phyloP scores from a whole-genome alignment of 2,797 vertebrate genomes.

The Tokudaia muenninki region DNA sequence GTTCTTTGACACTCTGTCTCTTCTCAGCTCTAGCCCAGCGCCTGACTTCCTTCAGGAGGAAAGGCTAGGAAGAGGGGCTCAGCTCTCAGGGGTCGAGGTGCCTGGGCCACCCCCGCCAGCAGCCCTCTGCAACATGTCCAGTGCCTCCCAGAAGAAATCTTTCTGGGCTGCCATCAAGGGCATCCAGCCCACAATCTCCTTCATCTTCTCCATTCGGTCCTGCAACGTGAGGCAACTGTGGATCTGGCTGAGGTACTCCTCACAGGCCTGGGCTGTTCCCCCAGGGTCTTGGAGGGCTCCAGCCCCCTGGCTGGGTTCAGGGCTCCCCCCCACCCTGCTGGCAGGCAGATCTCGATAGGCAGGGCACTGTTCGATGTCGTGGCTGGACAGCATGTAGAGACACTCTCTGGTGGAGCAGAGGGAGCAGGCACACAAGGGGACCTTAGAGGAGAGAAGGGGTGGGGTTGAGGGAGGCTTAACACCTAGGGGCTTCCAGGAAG shows the following conservation, averaged over 20 bases:
- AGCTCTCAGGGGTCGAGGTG: conserved; percentile 72
- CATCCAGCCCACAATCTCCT: conserved; percentile 86
- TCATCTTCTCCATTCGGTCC: conserved; percentile 85
- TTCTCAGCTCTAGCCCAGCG: conserved; percentile 41
- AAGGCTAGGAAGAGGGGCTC: conserved; percentile 5
- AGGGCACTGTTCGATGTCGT: conserved; percentile 81
- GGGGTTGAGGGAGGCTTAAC: neutral
- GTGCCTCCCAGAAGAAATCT: conserved; percentile 86
- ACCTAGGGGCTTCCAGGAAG: conserved; percentile 34
- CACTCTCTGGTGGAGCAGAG: conserved; percentile 87
- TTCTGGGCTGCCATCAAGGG: conserved; percentile 83
- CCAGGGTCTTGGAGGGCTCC: conserved; percentile 61
- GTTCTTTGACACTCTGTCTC: neutral
- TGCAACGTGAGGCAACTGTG: conserved; percentile 82
- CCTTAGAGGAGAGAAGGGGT: conserved; percentile 74
- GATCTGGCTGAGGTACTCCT: conserved; percentile 84
- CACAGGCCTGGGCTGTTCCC: conserved; percentile 65
- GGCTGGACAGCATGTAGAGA: conserved; percentile 86
- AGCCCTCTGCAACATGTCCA: conserved; percentile 83
- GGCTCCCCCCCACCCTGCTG: conserved; percentile 63
- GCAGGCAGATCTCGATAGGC: conserved; percentile 79
- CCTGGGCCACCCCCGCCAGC: conserved; percentile 51
- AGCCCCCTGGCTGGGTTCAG: neutral
- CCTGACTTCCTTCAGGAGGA: conserved; percentile 3
- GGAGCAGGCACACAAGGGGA: conserved; percentile 82